A percentile compares a stretch with the other conserved stretches of the same genome.
These are phyloP conservation scores for Spodoptera picta DNA, from an alignment of 2,888 invertebrate species.

Conservation along the genomic window DNA sequence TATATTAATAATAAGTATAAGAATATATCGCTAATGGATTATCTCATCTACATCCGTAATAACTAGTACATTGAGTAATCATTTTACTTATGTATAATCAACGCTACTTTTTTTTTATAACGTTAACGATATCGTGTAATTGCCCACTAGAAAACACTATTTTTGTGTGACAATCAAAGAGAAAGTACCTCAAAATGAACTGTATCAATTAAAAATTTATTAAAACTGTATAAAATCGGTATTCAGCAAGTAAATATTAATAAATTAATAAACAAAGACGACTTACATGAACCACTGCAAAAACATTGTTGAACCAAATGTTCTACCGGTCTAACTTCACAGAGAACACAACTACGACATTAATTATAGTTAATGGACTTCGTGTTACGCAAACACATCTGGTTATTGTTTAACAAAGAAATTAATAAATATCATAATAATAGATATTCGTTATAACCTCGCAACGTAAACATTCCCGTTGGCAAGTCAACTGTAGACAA, in stretches of 20 bases:
- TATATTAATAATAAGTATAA: too few relatives aligned
- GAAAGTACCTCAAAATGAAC: too few relatives aligned
- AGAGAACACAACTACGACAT: constrained; percentile 5
- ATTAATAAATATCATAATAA: constrained; percentile 18
- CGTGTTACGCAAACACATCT: constrained; percentile 28
- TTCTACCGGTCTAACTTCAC: constrained; percentile 3
- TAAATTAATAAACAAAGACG: background rate
- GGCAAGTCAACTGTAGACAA: constrained; percentile 36
- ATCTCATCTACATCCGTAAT: too few relatives aligned
- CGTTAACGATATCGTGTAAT: too few relatives aligned
- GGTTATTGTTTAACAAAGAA: constrained; percentile 20
- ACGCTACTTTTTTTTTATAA: too few relatives aligned
- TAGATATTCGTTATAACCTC: constrained; percentile 41
- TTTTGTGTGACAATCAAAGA: too few relatives aligned
- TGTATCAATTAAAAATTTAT: too few relatives aligned
- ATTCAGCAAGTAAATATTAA: background rate
- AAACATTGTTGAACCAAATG: constrained; percentile 37
- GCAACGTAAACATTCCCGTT: constrained; percentile 54
- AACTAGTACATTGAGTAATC: too few relatives aligned
- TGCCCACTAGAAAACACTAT: too few relatives aligned
- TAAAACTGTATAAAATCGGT: too few relatives aligned
- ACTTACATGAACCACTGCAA: constrained; percentile 51
- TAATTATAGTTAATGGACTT: constrained; percentile 13
- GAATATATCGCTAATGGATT: too few relatives aligned
- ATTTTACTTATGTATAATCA: too few relatives aligned